phyloP scores from a whole-genome alignment of 2,888 invertebrate genomes.

The Smittia aterrima region DNA sequence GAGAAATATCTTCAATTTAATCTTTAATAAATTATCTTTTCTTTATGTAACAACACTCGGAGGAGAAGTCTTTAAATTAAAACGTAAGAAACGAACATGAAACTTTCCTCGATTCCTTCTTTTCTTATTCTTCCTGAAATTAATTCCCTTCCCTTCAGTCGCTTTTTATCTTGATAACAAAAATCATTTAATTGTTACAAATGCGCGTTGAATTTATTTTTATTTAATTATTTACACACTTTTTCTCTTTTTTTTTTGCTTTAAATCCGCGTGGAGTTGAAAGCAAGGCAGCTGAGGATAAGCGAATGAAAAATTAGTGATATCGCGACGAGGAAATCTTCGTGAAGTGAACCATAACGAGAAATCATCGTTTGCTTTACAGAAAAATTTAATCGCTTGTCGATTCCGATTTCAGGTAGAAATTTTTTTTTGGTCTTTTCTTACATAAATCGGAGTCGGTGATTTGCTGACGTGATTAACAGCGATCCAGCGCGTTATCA shows the following conservation, averaged over 20 bases:
- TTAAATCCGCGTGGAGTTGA: not conserved
- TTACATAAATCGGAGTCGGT: not conserved
- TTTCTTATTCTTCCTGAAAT: slow-evolving; percentile 3
- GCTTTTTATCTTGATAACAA: slow-evolving; percentile 30
- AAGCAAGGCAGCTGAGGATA: not conserved
- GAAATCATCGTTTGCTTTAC: too few species aligned
- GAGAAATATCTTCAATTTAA: slow-evolving; percentile 20
- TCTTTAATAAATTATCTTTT: slow-evolving; percentile 27
- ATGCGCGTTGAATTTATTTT: slow-evolving; percentile 36
- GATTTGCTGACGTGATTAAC: not conserved
- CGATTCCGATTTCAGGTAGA: not conserved
- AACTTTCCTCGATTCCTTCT: not conserved
- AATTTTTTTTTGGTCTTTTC: not conserved
- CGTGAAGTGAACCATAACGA: too few species aligned
- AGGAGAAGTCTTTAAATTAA: slow-evolving; percentile 27
- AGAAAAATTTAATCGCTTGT: not conserved
- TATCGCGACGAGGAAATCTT: not conserved
- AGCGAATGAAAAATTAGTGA: slow-evolving; percentile 12
- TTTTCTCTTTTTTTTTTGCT: slow-evolving; percentile 6
- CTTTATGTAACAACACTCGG: not conserved
- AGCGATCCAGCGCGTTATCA: not conserved
- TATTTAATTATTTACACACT: slow-evolving; percentile 40
- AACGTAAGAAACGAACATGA: slow-evolving; percentile 27
- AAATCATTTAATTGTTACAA: slow-evolving; percentile 39
- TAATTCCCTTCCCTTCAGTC: slow-evolving; percentile 2